Percentiles rank a stretch among this genome's conserved stretches.
Evolutionary conservation across 1,140 invertebrate genomes (phyloP).

Genomic region (Mizuhopecten yessoensis): DNA sequence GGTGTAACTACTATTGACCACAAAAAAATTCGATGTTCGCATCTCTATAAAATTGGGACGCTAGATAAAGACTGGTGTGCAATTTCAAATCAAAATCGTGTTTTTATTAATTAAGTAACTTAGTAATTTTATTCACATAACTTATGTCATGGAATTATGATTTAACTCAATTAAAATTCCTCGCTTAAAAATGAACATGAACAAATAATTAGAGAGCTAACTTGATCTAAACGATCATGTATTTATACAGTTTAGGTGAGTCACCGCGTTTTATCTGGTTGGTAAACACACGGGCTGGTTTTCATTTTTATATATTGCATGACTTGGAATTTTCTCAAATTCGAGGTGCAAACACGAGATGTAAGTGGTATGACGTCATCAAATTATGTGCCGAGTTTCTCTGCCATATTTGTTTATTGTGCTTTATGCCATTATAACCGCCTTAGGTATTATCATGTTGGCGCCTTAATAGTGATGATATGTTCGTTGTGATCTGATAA

Average conservation of each 20-base stretch:
- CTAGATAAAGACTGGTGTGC: no score
- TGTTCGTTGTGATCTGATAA: background rate
- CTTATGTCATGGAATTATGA: background rate
- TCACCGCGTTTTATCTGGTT: background rate
- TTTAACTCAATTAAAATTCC: constrained; percentile 30
- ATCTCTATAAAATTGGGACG: no score
- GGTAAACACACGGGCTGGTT: background rate
- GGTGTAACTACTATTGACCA: no score
- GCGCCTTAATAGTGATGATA: background rate
- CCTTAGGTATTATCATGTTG: background rate
- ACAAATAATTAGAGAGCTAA: background rate
- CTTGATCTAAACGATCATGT: background rate
- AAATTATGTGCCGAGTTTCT: background rate
- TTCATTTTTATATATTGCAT: background rate
- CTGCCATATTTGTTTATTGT: constrained; percentile 6
- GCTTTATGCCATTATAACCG: background rate
- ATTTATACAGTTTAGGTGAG: background rate
- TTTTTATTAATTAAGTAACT: no score
- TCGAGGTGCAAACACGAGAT: background rate
- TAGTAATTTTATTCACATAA: no score
- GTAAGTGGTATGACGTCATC: constrained; percentile 30
- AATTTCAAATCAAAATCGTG: no score
- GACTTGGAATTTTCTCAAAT: background rate
- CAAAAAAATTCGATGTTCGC: no score
- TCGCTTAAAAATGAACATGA: background rate